Conservation (phyloP, 2,113 vertebrate genomes). For the Grus americana region DNA sequence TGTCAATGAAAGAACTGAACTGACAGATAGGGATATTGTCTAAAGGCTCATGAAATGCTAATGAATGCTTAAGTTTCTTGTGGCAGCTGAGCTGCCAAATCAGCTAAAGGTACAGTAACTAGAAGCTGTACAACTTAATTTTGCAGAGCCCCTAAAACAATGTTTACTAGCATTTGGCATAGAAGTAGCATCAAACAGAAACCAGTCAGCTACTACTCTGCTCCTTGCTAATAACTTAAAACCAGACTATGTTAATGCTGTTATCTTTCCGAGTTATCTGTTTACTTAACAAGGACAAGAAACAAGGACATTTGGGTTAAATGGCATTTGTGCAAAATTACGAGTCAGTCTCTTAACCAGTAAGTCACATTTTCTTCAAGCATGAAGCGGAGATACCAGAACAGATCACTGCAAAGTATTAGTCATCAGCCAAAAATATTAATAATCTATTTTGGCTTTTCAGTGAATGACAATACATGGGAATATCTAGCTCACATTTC, state of each 20-base stretch:
- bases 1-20: conserved; percentile 44
- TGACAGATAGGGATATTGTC: conserved; percentile 56
- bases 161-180: background rate
- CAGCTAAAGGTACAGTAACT: conserved; percentile 18
- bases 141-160: background rate
- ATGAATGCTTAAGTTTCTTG: conserved; percentile 42
- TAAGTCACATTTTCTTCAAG: background rate
- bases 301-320: conserved; percentile 2
- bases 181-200: background rate
- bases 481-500: background rate
- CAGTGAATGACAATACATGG: background rate
- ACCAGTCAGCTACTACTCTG: background rate
- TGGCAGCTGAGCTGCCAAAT: conserved; percentile 26
- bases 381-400: background rate
- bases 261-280: background rate
- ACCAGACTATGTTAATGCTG: background rate
- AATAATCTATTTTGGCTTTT: background rate
- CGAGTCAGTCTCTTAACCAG: background rate
- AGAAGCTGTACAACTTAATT: background rate
- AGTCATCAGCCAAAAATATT: conserved; percentile 1
- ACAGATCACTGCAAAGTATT: background rate
- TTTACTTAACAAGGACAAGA: background rate
- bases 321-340: background rate
- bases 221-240: background rate
- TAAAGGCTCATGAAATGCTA: conserved; percentile 66